These are phyloP conservation scores for Hylomyscus alleni DNA, from an alignment of 2,797 vertebrate genomes.

Conservation along the genomic window DNA sequence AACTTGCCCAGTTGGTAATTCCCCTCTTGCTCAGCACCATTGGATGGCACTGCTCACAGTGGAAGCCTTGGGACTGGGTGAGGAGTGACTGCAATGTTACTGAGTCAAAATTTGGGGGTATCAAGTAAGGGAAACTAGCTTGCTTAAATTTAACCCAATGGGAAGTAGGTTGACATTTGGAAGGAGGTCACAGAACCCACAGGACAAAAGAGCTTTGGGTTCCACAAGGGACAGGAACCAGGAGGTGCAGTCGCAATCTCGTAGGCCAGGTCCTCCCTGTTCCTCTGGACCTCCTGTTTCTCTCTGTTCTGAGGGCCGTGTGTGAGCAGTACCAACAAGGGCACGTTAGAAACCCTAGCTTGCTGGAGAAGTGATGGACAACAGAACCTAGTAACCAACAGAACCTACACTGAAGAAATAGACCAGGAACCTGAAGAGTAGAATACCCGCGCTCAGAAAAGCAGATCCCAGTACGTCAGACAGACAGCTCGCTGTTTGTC, in stretches of 20 bases:
- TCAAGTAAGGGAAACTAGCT: not conserved
- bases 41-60: not conserved
- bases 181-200: not conserved
- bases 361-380: not conserved
- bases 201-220: not conserved
- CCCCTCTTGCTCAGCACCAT: not conserved
- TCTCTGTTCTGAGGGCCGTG: not conserved
- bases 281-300: not conserved
- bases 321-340: not conserved
- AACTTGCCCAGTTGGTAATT: not conserved
- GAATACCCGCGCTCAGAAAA: not conserved
- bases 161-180: not conserved
- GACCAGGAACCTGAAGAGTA: not conserved
- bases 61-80: not conserved
- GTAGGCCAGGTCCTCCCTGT: not conserved
- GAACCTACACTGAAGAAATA: not conserved
- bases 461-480: not conserved
- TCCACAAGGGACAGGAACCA: not conserved
- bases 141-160: not conserved
- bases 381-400: not conserved
- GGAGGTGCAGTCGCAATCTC: not conserved
- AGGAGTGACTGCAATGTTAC: not conserved
- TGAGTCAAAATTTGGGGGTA: not conserved
- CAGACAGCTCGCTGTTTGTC: too few species aligned
- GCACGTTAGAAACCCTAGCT: not conserved